Conservation (phyloP, 2,888 invertebrate species). For the Phyto melanocephala region DNA sequence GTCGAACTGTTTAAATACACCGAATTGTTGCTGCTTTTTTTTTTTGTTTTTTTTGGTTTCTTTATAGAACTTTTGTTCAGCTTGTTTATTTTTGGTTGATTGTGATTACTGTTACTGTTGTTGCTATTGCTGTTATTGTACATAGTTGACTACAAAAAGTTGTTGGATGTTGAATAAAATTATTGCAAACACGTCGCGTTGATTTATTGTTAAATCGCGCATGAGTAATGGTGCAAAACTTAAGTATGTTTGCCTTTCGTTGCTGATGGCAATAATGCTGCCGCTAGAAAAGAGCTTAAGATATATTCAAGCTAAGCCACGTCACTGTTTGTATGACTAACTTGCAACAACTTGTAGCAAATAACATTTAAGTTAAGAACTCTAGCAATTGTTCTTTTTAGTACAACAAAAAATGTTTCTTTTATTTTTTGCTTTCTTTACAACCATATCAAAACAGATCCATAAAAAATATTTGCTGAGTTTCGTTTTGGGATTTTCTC, state of each 20-base stretch:
- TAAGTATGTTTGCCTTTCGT: constrained; percentile 59
- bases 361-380: constrained; percentile 55
- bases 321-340: constrained; percentile 61
- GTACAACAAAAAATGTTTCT: constrained; percentile 31
- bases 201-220: constrained; percentile 78
- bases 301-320: constrained; percentile 58
- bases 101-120: constrained; percentile 39
- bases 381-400: constrained; percentile 60
- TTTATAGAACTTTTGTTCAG: constrained; percentile 41
- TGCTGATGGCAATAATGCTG: constrained; percentile 37
- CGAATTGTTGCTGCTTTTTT: constrained; percentile 50
- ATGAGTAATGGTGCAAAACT: constrained; percentile 76
- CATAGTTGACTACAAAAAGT: constrained; percentile 60
- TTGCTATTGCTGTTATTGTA: constrained; percentile 42
- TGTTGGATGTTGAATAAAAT: constrained; percentile 73
- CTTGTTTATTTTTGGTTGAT: constrained; percentile 39
- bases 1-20: constrained; percentile 51
- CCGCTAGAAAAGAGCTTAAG: constrained; percentile 68
- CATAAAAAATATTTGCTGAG: constrained; percentile 58
- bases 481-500: constrained; percentile 45
- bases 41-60: constrained; percentile 6
- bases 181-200: constrained; percentile 78
- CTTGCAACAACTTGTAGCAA: constrained; percentile 58
- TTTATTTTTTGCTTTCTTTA: not conserved
- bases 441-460: constrained; percentile 52